These are phyloP conservation scores for Sebastes baramenuke DNA, from an alignment of 2,797 vertebrate species.

Conservation along the genomic window DNA sequence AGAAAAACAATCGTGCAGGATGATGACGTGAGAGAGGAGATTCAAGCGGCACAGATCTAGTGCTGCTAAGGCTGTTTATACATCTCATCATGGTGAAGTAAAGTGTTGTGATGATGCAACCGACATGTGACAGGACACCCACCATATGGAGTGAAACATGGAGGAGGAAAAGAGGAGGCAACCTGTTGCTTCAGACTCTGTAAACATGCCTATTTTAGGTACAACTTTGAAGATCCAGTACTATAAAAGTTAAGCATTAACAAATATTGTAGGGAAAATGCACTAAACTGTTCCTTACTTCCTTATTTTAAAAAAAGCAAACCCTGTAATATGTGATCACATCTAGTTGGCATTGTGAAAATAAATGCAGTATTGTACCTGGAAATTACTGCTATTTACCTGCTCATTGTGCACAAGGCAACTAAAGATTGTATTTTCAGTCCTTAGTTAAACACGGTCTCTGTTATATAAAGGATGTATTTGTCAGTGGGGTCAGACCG, in stretches of 20 bases:
- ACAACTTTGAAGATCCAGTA: background rate
- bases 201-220: background rate
- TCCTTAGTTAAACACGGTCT: background rate
- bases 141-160: background rate
- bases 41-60: background rate
- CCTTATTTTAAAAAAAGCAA: background rate
- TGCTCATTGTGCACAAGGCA: background rate
- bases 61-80: background rate
- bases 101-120: background rate
- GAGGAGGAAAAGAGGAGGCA: background rate
- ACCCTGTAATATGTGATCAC: background rate
- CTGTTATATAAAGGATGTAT: background rate
- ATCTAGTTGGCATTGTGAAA: background rate
- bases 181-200: background rate
- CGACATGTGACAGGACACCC: background rate
- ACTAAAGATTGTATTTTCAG: background rate
- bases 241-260: background rate
- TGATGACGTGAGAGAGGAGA: background rate
- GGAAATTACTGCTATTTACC: background rate
- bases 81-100: background rate
- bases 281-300: background rate
- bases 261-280: background rate
- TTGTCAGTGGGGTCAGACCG: background rate
- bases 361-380: background rate
- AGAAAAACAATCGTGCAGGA: background rate